These are phyloP conservation scores for Otis tarda DNA, from an alignment of 2,113 vertebrate genomes.

Conservation along the genomic window DNA sequence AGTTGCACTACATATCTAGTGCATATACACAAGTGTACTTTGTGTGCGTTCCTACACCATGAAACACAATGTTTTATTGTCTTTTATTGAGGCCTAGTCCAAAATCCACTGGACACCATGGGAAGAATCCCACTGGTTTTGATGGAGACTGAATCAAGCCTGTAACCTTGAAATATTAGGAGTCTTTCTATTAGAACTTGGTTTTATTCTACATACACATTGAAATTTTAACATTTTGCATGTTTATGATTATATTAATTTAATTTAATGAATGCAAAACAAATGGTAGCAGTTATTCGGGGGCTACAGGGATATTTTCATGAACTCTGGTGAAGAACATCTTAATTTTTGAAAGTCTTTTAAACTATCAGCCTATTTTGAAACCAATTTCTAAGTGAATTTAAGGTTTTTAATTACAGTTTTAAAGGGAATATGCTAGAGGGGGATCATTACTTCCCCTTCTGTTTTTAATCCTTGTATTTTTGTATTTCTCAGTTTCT, in stretches of 20 bases:
- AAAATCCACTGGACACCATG: neutral
- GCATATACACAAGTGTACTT: neutral
- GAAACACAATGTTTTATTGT: slow-evolving; percentile 12
- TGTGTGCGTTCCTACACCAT: neutral
- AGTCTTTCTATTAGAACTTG: neutral
- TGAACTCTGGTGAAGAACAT: neutral
- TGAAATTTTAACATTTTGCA: neutral
- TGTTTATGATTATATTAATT: neutral
- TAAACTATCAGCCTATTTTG: slow-evolving; percentile 6
- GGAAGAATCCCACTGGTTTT: neutral
- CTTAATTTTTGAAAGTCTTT: neutral
- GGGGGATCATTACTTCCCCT: neutral
- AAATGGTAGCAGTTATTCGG: slow-evolving; percentile 9
- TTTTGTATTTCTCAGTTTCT: neutral
- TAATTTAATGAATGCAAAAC: slow-evolving; percentile 24
- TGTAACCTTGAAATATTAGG: slow-evolving; percentile 1
- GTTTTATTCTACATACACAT: neutral
- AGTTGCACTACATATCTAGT: neutral
- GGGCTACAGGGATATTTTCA: neutral
- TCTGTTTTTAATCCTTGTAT: slow-evolving; percentile 40
- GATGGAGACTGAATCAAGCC: neutral
- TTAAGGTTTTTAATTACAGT: slow-evolving; percentile 37
- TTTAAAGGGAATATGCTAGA: slow-evolving; percentile 47
- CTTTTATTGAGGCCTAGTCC: neutral
- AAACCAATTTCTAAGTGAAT: slow-evolving; percentile 47